These are phyloP conservation scores for Myioborus melanocephalus DNA, from an alignment of 2,797 vertebrate genomes.

Conservation along the genomic window DNA sequence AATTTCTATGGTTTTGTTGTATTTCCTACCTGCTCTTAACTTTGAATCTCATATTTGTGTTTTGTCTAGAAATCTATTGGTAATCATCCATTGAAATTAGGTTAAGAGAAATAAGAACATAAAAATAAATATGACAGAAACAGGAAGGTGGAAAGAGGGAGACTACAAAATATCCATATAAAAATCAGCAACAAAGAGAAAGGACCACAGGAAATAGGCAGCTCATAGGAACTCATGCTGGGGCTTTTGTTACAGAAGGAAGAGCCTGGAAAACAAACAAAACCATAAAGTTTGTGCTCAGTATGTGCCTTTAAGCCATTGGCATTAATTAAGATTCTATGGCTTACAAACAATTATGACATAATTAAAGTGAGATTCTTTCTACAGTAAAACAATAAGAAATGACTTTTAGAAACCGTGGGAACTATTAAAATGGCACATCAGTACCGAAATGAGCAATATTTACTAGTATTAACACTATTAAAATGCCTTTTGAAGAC, in stretches of 20 bases:
- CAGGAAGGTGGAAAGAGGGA: background rate
- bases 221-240: background rate
- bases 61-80: background rate
- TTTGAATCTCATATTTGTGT: background rate
- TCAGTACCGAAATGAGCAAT: slow-evolving; percentile 81
- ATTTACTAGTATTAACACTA: slow-evolving; percentile 82
- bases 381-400: slow-evolving; percentile 81
- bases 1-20: background rate
- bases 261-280: slow-evolving; percentile 68
- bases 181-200: background rate
- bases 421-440: slow-evolving; percentile 77
- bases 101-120: background rate
- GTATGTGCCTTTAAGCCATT: slow-evolving; percentile 76
- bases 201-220: background rate
- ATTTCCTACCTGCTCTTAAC: background rate
- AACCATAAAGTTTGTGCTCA: slow-evolving; percentile 66
- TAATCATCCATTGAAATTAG: background rate
- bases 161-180: background rate
- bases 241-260: slow-evolving; percentile 30
- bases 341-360: slow-evolving; percentile 82
- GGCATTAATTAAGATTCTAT: slow-evolving; percentile 83
- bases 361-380: slow-evolving; percentile 83
- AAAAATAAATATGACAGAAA: background rate
- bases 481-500: slow-evolving; percentile 82
- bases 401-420: slow-evolving; percentile 78